These are phyloP conservation scores for Agelaius tricolor DNA, from an alignment of 2,113 vertebrate genomes.

Conservation along the genomic window DNA sequence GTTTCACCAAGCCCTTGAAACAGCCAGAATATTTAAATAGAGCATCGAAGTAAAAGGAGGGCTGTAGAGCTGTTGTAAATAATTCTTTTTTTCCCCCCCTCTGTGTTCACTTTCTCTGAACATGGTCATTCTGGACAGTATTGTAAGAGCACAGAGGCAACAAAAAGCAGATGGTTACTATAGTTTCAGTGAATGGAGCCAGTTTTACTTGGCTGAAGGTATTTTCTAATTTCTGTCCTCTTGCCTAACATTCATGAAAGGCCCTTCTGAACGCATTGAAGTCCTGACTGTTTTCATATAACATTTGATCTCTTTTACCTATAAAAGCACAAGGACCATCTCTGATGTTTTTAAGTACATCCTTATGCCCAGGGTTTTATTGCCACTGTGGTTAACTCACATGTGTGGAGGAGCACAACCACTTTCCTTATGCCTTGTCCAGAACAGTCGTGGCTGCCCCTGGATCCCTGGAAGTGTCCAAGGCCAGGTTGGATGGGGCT, in stretches of 20 bases:
- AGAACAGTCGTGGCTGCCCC: neutral
- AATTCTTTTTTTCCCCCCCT: neutral
- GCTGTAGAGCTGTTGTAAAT: conserved; percentile 1
- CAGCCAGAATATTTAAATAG: conserved; percentile 15
- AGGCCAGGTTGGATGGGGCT: neutral
- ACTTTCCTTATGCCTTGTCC: neutral
- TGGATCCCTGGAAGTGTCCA: neutral
- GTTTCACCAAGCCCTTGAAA: neutral
- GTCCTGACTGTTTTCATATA: neutral
- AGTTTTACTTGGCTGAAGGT: conserved; percentile 9
- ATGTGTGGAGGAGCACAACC: neutral
- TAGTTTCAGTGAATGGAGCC: conserved; percentile 7
- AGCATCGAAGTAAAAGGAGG: neutral
- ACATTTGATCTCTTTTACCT: conserved; percentile 21
- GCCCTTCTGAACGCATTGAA: neutral
- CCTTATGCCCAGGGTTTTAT: conserved; percentile 20
- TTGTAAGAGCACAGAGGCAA: neutral
- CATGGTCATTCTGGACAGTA: neutral
- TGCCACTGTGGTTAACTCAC: neutral
- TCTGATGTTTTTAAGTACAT: conserved; percentile 48
- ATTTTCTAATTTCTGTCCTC: conserved; percentile 44
- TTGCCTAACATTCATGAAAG: neutral
- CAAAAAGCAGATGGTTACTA: conserved; percentile 52
- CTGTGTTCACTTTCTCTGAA: neutral
- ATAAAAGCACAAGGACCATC: neutral